These are phyloP conservation scores for Leptopilina clavipes DNA, from an alignment of 1,140 invertebrate species.

Conservation along the genomic window DNA sequence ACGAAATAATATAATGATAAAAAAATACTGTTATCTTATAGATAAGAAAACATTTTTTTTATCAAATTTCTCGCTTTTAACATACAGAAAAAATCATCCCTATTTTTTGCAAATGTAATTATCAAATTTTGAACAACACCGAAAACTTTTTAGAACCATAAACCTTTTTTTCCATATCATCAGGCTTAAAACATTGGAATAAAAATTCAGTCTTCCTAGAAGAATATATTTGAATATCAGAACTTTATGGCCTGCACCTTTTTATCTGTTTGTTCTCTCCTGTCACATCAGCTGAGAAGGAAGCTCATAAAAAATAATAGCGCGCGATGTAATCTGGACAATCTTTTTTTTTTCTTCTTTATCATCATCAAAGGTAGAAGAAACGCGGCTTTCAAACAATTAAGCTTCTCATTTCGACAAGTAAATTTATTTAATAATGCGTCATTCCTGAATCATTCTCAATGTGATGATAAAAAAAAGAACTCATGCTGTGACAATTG, in stretches of 20 bases:
- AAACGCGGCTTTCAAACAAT: conserved; percentile 9
- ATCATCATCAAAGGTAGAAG: conserved; percentile 4
- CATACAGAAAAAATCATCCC: neutral
- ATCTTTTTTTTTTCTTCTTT: neutral
- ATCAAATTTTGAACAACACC: neutral
- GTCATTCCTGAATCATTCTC: neutral
- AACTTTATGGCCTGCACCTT: conserved; percentile 13
- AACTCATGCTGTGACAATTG: neutral
- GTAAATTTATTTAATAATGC: conserved; percentile 18
- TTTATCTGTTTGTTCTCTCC: conserved; percentile 34
- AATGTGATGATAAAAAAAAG: neutral
- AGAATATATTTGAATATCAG: conserved; percentile 23
- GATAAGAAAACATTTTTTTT: too few species aligned
- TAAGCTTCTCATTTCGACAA: conserved; percentile 3
- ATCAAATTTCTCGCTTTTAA: too few species aligned
- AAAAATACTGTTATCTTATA: too few species aligned
- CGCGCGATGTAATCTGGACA: conserved; percentile 6
- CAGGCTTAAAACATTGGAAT: neutral
- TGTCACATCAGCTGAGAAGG: conserved; percentile 17
- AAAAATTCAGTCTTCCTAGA: neutral
- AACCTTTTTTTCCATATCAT: neutral
- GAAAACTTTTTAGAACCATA: conserved; percentile 10
- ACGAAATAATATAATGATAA: too few species aligned
- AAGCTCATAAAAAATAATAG: conserved; percentile 32
- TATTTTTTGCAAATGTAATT: neutral